Base-by-base conservation (phyloP, 2,888 invertebrate genomes). In the Caenorhabditis afra region DNA sequence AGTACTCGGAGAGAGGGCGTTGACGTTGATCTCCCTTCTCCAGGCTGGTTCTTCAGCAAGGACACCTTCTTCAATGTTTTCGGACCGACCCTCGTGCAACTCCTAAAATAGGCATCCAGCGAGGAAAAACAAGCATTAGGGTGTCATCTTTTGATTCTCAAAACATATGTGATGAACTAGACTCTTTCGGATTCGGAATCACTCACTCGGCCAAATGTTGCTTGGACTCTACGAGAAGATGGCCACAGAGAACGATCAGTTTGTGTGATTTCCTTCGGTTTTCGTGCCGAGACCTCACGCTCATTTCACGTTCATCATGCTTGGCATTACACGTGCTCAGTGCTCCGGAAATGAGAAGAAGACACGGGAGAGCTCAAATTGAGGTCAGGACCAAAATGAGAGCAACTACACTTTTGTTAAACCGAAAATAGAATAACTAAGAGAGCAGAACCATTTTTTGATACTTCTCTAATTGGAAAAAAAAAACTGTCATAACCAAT, bases 331-430 rank as follows among this genome's bases (percentile, higher is more conserved):
- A 14, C 12, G 11, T 29, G 29, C 3, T 22, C 11, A 44, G 18
- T 18, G 45, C 22, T 61, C 61, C 47, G 45, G 61, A 61, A 45
- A 61, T 29, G 29, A 41, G 23, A 22, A 47, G 16, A 23, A 35
- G 22, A 11, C 8, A 22, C 8, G 58, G 20, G 16, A 57, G 18
- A 39, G 18, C 29, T 29, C 29, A 44, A n/a, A 3, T 41, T 11
- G 41, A 14, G 41, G 14, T 41, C 41, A 11, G 11, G 11, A 41
- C 11, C 41, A 41, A 18, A 20, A 18, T 18, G 18, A 39, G 41
- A 57, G n/a, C n/a, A n/a, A n/a, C n/a, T n/a, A n/a, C n/a, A n/a
- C n/a, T n/a, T n/a, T n/a, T n/a, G n/a, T n/a, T n/a, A n/a, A n/a
- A n/a, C n/a, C n/a, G n/a, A n/a, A n/a, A n/a, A n/a, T n/a, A n/a